Conservation (phyloP, 2,797 vertebrate species). For the Liparis tanakae region DNA sequence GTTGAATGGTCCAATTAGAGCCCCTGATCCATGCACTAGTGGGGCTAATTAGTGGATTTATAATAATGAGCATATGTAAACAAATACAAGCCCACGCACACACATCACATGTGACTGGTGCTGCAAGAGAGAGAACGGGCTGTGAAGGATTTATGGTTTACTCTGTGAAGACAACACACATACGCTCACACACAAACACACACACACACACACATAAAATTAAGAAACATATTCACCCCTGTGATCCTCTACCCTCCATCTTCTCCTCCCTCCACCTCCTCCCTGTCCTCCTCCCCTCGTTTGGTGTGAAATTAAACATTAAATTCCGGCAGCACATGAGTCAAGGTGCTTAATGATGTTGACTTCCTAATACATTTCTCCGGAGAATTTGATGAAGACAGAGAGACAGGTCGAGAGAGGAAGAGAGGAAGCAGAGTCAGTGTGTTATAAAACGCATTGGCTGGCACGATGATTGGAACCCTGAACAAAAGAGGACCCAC, state of each 20-base stretch:
- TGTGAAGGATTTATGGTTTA: slow-evolving; percentile 29
- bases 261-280: slow-evolving; percentile 17
- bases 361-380: slow-evolving; percentile 56
- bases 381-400: slow-evolving; percentile 42
- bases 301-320: slow-evolving; percentile 71
- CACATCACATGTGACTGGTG: slow-evolving; percentile 3
- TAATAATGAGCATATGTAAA: slow-evolving; percentile 61
- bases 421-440: slow-evolving; percentile 9
- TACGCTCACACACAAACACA: slow-evolving; percentile 3
- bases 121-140: not conserved
- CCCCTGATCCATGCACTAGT: slow-evolving; percentile 47
- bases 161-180: slow-evolving; percentile 17
- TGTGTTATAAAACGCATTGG: slow-evolving; percentile 8
- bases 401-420: slow-evolving; percentile 14
- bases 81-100: slow-evolving; percentile 12
- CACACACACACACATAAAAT: slow-evolving; percentile 27
- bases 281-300: slow-evolving; percentile 39
- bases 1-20: slow-evolving; percentile 70
- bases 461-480: slow-evolving; percentile 1
- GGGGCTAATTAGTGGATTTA: slow-evolving; percentile 72
- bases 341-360: slow-evolving; percentile 67
- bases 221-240: slow-evolving; percentile 46
- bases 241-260: slow-evolving; percentile 25
- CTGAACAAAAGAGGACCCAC: not conserved
- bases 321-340: slow-evolving; percentile 54